These are phyloP conservation scores for Dendrocopos noguchii DNA, from an alignment of 2,113 vertebrate species.

Conservation along the genomic window DNA sequence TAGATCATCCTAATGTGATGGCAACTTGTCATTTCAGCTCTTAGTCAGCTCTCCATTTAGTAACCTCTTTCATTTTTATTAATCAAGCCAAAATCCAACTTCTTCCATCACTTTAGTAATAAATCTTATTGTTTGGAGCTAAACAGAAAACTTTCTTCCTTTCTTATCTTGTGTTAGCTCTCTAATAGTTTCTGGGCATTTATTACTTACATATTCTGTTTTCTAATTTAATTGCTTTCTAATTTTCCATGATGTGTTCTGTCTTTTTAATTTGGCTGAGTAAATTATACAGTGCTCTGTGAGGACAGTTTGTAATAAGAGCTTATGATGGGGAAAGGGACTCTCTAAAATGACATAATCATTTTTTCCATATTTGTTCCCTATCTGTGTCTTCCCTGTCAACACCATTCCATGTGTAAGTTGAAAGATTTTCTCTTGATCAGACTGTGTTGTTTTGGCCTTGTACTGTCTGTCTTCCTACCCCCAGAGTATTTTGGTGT, in stretches of 20 bases:
- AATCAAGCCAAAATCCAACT: not conserved
- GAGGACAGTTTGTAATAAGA: not conserved
- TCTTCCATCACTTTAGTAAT: not conserved
- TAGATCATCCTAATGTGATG: not conserved
- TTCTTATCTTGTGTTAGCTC: not conserved
- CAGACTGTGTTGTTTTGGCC: not conserved
- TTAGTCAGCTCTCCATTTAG: not conserved
- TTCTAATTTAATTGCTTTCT: conserved; percentile 42
- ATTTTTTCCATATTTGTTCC: not conserved
- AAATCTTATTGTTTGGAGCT: conserved; percentile 1
- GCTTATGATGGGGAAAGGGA: not conserved
- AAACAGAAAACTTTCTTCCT: not conserved
- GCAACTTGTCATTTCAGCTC: not conserved
- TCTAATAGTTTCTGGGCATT: conserved; percentile 23
- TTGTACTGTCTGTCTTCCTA: not conserved
- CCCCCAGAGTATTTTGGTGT: not conserved
- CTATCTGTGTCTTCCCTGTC: not conserved
- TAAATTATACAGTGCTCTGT: not conserved
- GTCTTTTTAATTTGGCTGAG: not conserved
- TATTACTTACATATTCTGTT: not conserved
- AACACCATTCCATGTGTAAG: not conserved
- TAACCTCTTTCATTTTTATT: not conserved
- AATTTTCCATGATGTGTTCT: not conserved
- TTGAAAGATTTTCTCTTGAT: not conserved
- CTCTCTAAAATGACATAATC: not conserved